A percentile compares a stretch with the other conserved stretches of the same genome.
Evolutionary conservation across 2,888 invertebrate species (phyloP).

Genomic region (Tinea pellionella): DNA sequence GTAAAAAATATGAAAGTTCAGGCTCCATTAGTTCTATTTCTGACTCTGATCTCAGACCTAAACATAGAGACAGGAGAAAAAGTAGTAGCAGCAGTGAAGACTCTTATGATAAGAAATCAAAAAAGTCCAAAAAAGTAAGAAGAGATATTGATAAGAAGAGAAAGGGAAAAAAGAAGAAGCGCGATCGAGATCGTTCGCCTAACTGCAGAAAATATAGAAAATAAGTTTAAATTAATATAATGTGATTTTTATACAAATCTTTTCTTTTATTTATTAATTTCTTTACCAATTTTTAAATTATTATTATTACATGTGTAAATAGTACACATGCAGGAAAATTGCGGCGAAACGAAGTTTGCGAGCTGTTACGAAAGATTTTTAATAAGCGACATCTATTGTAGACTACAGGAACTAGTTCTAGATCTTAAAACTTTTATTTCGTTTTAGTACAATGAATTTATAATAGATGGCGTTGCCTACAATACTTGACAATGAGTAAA

Average conservation of each 20-base stretch:
- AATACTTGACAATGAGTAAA: no score
- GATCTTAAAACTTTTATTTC: no score
- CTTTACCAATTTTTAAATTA: no score
- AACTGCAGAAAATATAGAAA: constrained; percentile 62
- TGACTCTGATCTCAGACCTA: constrained; percentile 29
- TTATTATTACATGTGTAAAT: no score
- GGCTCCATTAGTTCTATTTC: constrained; percentile 37
- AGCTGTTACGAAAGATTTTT: no score
- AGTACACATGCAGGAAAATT: no score
- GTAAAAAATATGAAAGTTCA: constrained; percentile 33
- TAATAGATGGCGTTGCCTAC: no score
- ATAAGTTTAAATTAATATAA: constrained; percentile 26
- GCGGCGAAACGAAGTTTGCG: no score
- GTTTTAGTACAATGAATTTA: no score
- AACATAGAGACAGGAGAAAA: constrained; percentile 25
- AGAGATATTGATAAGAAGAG: constrained; percentile 69
- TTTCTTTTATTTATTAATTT: neutral
- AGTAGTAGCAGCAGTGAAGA: constrained; percentile 31
- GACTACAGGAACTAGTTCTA: no score
- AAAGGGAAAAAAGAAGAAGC: constrained; percentile 67
- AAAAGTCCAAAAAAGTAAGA: constrained; percentile 34
- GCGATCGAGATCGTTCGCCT: constrained; percentile 62
- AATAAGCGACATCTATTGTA: no score
- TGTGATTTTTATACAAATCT: neutral
- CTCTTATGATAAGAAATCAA: constrained; percentile 38